Percentiles rank a stretch among this genome's conserved stretches.
Conservation (phyloP, 2,797 vertebrate species). For the Dryobates pubescens region DNA sequence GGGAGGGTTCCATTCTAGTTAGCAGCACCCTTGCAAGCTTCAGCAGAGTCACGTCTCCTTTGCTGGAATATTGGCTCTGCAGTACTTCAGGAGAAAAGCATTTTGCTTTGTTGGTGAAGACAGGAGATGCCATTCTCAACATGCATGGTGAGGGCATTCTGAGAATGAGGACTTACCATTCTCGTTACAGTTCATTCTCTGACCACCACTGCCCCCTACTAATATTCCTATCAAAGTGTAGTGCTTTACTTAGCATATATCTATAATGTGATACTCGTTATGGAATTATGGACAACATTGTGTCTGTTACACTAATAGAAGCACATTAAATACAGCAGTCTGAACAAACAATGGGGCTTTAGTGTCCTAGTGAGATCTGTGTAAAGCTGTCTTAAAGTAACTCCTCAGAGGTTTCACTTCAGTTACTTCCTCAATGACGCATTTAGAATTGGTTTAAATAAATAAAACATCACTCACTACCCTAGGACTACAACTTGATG, state of each 20-base stretch:
- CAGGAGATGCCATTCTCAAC: neutral
- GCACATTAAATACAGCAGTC: slow-evolving; percentile 37
- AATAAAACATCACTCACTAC: neutral
- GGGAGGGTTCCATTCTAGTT: neutral
- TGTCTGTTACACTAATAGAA: neutral
- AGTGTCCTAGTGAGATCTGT: slow-evolving; percentile 23
- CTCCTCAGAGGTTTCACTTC: slow-evolving; percentile 44
- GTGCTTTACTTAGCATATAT: neutral
- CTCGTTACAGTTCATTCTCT: neutral
- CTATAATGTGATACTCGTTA: neutral
- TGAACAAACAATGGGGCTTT: slow-evolving; percentile 45
- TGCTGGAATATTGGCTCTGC: neutral
- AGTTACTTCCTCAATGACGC: neutral
- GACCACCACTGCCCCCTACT: neutral
- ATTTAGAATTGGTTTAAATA: neutral
- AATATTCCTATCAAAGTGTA: neutral
- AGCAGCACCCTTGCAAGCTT: neutral
- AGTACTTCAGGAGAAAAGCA: neutral
- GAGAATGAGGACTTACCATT: neutral
- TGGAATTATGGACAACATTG: neutral
- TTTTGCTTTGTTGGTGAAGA: neutral
- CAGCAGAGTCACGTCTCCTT: neutral
- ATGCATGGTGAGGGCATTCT: accelerated
- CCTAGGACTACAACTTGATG: neutral
- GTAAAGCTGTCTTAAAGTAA: slow-evolving; percentile 25